Percentiles rank a stretch among this genome's conserved stretches.
Evolutionary conservation across 2,797 vertebrate species (phyloP).

Genomic region (Microcaecilia unicolor): DNA sequence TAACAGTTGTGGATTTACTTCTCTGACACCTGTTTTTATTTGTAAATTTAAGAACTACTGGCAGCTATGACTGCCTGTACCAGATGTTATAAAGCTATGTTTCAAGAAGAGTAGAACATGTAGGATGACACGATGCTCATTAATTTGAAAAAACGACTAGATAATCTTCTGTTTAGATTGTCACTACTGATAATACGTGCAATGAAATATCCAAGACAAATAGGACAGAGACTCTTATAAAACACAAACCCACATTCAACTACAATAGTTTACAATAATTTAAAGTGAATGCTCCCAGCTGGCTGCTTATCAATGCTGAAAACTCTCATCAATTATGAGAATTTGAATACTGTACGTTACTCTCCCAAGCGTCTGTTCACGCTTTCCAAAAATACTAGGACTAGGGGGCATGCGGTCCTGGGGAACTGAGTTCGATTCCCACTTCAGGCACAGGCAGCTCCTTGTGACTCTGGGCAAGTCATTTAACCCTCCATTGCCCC

Average conservation of each 20-base stretch:
- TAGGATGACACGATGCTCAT: conserved; percentile 26
- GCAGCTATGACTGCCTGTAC: conserved; percentile 25
- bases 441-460: no score
- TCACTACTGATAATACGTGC: conserved; percentile 19
- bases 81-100: conserved; percentile 32
- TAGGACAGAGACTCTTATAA: conserved; percentile 13
- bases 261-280: conserved; percentile 17
- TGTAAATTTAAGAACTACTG: conserved; percentile 42
- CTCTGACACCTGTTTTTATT: conserved; percentile 32
- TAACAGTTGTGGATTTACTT: conserved; percentile 21
- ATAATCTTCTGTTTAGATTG: conserved; percentile 20
- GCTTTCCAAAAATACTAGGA: no score
- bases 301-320: conserved; percentile 3
- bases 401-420: no score
- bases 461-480: no score
- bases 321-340: no score
- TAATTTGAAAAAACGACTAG: conserved; percentile 33
- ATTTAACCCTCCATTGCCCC: no score
- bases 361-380: no score
- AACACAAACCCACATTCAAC: conserved; percentile 12
- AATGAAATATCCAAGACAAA: conserved; percentile 27
- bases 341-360: no score
- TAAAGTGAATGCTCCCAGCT: conserved; percentile 6
- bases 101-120: conserved; percentile 14
- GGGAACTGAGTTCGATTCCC: no score